These are phyloP conservation scores for Sycophila sp. DNA, from an alignment of 1,140 invertebrate genomes.

Conservation along the genomic window DNA sequence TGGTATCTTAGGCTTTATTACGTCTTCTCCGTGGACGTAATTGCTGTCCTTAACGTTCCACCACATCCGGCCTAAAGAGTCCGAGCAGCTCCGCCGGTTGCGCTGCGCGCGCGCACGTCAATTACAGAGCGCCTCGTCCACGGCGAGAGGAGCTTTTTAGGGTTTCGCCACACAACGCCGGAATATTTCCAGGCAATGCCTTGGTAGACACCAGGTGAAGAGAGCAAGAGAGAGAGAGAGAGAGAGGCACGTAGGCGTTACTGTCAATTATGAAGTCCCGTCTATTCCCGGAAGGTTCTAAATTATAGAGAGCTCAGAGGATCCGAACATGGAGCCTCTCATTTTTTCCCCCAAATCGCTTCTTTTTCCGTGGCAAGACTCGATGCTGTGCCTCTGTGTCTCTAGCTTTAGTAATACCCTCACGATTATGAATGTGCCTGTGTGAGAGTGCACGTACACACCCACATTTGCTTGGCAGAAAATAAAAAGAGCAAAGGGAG, in stretches of 20 bases:
- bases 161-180: constrained; percentile 15
- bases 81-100: constrained; percentile 35
- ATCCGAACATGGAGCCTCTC: not conserved
- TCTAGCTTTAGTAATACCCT: not conserved
- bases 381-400: not conserved
- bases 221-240: constrained; percentile 32
- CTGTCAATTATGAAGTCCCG: constrained; percentile 58
- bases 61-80: constrained; percentile 48
- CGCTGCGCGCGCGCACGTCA: not conserved
- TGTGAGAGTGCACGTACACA: too few relatives aligned
- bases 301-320: constrained; percentile 47
- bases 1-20: constrained; percentile 46
- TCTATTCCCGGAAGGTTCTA: constrained; percentile 57
- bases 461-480: too few relatives aligned
- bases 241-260: constrained; percentile 47
- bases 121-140: constrained; percentile 36
- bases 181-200: constrained; percentile 26
- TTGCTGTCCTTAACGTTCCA: constrained; percentile 53
- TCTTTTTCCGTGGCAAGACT: not conserved
- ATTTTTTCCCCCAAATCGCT: constrained; percentile 17
- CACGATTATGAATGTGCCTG: not conserved
- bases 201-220: constrained; percentile 20
- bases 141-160: constrained; percentile 24
- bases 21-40: constrained; percentile 52
- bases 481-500: too few relatives aligned